Conservation (phyloP, 2,113 vertebrate species). For the Galemys pyrenaicus region DNA sequence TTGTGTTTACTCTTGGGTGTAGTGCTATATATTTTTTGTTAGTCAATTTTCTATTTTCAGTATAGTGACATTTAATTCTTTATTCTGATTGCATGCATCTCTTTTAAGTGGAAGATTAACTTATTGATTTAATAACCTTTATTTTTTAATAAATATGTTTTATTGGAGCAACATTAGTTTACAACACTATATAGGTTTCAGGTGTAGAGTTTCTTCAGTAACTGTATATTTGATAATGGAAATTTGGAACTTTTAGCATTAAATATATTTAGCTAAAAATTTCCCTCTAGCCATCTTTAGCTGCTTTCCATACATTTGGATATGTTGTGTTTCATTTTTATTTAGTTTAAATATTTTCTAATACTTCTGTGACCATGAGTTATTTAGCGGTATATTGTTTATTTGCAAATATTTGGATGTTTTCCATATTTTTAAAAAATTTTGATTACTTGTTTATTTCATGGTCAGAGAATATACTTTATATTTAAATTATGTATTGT, state of each 20-base stretch:
- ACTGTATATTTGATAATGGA: too few species aligned
- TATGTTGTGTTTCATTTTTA: background rate
- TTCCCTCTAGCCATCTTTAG: background rate
- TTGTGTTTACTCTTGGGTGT: background rate
- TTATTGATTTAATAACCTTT: background rate
- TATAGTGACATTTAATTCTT: background rate
- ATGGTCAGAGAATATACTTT: background rate
- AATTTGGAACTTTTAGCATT: too few species aligned
- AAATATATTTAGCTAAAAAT: background rate
- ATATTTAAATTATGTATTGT: background rate
- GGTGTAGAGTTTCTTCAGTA: too few species aligned
- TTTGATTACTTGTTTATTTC: background rate
- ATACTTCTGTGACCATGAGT: background rate
- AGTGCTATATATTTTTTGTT: background rate
- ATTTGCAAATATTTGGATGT: background rate
- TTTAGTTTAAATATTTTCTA: background rate
- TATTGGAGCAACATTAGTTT: too few species aligned
- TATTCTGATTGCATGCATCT: background rate
- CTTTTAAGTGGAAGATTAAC: background rate
- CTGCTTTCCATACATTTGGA: background rate
- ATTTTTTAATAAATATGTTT: background rate
- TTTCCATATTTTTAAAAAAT: background rate
- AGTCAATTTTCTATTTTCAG: background rate
- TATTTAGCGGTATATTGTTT: background rate
- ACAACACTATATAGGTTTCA: too few species aligned